These are phyloP conservation scores for Salpingus planirostris DNA, from an alignment of 2,888 invertebrate species.

Conservation along the genomic window DNA sequence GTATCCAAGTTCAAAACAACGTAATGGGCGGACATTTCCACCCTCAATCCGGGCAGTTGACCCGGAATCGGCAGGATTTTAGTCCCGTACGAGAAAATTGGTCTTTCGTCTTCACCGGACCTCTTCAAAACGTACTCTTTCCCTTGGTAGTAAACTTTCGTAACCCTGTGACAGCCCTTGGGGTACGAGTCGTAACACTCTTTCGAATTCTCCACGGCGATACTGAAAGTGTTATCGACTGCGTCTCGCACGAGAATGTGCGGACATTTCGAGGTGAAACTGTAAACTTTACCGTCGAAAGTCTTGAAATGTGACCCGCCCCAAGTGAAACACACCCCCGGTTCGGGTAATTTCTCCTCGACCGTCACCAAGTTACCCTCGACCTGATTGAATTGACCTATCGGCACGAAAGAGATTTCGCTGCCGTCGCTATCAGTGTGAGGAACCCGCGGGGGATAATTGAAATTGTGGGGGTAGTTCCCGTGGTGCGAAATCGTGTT, in stretches of 20 bases:
- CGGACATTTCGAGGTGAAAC: conserved; percentile 68
- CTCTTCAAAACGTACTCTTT: conserved; percentile 54
- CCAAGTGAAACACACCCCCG: conserved; percentile 71
- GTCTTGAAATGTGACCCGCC: conserved; percentile 70
- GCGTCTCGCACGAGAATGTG: conserved; percentile 66
- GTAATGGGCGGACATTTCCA: conserved; percentile 62
- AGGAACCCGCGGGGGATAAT: too few relatives aligned
- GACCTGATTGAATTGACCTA: neutral
- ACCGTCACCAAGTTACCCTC: conserved; percentile 11
- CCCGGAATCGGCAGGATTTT: conserved; percentile 57
- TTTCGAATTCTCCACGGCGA: conserved; percentile 49
- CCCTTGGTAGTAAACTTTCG: conserved; percentile 62
- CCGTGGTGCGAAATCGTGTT: conserved; percentile 10
- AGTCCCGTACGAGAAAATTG: conserved; percentile 11
- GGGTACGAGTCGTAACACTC: conserved; percentile 43
- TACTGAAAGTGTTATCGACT: conserved; percentile 59
- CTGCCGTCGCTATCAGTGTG: too few relatives aligned
- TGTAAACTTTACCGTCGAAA: conserved; percentile 69
- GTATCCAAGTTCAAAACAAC: conserved; percentile 60
- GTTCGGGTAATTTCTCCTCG: conserved; percentile 43
- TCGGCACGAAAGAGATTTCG: neutral
- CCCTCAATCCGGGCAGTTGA: conserved; percentile 62
- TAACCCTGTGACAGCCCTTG: conserved; percentile 43
- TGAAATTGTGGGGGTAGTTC: too few relatives aligned
- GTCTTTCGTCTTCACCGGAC: conserved; percentile 35